Base-by-base conservation (phyloP, 2,113 vertebrate species). In the Coptodon bakossiorum region DNA sequence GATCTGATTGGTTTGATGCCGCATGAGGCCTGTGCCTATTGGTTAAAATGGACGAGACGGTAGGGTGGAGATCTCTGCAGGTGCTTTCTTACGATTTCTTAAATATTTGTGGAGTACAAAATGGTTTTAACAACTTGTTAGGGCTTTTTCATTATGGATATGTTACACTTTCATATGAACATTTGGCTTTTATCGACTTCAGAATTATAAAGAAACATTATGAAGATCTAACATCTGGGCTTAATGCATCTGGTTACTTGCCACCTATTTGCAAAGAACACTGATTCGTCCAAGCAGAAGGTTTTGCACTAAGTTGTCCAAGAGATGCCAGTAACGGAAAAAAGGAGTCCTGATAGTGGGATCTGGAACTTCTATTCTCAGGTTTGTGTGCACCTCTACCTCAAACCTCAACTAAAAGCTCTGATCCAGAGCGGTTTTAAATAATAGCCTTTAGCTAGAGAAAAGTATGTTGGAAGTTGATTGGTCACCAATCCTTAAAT, bases 401-500 rank as follows among this genome's bases (percentile, higher is more conserved):
- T 66, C 61, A 45, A 71, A 27, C n/a, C n/a, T 71, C 38, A 38
- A 7, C 6, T 43, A 43, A 71, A 40, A 43, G 38, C 66, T 71
- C 66, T 71, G 36, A 43, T 71, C n/a, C 66, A 24, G 38, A 16
- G 38, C 7, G 0, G 12, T 14, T 22, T 71, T 10, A 40, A 71
- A 24, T 43, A 71, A 43, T 43, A 24, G 36, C 7, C 38, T 24
- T 0, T 0, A 38, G 36, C n/a, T 24, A 71, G 38, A 71, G 38
- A 43, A 43, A 71, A 24, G 38, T 2, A 3, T 71, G 66, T 27
- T 71, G 38, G 36, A 71, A 71, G 36, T 24, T 71, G 36, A 43
- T 5, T 24, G 0, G 66, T 4, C 0, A 45, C 38, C 40, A 2
- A 66, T 1, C 71, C 43, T 76, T 2, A 4, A 19, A 19, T 29